Evolutionary conservation across 2,797 vertebrate genomes (phyloP).

Genomic region (Sebastes elongatus): DNA sequence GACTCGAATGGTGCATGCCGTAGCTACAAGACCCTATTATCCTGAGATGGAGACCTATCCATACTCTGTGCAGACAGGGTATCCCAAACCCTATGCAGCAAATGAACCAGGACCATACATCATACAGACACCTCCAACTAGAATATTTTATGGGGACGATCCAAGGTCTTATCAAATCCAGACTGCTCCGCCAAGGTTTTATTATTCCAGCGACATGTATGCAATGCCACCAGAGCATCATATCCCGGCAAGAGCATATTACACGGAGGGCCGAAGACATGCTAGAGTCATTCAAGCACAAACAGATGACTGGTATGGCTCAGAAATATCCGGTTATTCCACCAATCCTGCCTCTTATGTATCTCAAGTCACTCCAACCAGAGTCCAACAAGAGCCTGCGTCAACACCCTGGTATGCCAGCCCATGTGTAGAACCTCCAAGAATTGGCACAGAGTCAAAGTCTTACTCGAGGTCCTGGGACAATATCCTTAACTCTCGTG

Average conservation of each 20-base stretch:
- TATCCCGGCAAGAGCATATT: slow-evolving; percentile 85
- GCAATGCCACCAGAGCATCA: slow-evolving; percentile 84
- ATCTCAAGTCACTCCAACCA: slow-evolving; percentile 85
- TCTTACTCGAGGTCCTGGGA: slow-evolving; percentile 97
- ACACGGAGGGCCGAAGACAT: slow-evolving; percentile 87
- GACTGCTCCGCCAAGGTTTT: slow-evolving; percentile 83
- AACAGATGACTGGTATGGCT: slow-evolving; percentile 89
- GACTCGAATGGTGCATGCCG: slow-evolving; percentile 81
- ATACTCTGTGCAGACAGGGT: slow-evolving; percentile 76
- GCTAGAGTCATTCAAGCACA: slow-evolving; percentile 85
- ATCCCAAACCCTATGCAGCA: slow-evolving; percentile 81
- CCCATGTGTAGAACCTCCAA: slow-evolving; percentile 85
- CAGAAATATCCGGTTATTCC: slow-evolving; percentile 85
- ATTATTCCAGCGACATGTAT: slow-evolving; percentile 84
- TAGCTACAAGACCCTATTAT: slow-evolving; percentile 82
- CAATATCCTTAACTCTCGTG: slow-evolving; percentile 90
- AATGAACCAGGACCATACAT: slow-evolving; percentile 88
- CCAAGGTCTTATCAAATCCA: slow-evolving; percentile 86
- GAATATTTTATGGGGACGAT: slow-evolving; percentile 88
- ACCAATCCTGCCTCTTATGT: slow-evolving; percentile 82
- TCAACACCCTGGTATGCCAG: slow-evolving; percentile 89
- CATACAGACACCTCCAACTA: slow-evolving; percentile 89
- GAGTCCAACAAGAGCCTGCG: slow-evolving; percentile 80
- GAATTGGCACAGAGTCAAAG: slow-evolving; percentile 87
- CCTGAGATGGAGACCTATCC: slow-evolving; percentile 82